Base-by-base conservation (phyloP, 2,888 invertebrate species). In the Phyllotreta striolata region DNA sequence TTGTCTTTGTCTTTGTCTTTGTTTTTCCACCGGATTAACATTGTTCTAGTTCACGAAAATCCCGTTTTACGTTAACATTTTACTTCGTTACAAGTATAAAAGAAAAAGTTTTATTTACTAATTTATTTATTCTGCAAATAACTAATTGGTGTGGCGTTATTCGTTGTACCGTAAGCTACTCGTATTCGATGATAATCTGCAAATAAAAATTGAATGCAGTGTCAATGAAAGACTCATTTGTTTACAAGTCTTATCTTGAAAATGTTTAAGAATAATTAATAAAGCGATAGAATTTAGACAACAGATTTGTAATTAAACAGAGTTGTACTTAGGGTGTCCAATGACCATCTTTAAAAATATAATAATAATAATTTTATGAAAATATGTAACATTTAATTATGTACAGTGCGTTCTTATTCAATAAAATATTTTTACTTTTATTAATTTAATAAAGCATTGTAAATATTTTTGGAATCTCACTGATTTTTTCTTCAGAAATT, bases 1-100 rank as follows among this genome's bases (percentile, higher is more conserved):
- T 85, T 82, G 68, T 83, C 85, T 82, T 91, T 91, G 77, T 90
- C 87, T 82, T 92, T 92, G 82, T 92, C 92, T 85, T 91, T 92
- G 80, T 90, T 91, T 81, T 92, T 92, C 92, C 92, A 92, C 77
- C 91, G 90, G 77, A 90, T 92, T 81, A 92, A 84, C 92, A 92
- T 92, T 49, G 62, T 70, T 58, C 37, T 44, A 13, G 14, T 52
- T 13, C 13, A 52, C 12, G 12, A 47, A 49, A 49, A 34, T 13
- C 37, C 0, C 51, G 24, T 37, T 47, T 55, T 51, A 59, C 34
- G 9, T 13, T 13, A 43, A 47, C 43, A 59, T 59, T 12, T 10
- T 43, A 24, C 24, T 24, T 24, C 24, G 24, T 24, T 24, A 24
- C 24, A 24, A 24, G 12, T 49, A n/a, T 8, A 14, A 47, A 47